Percentiles rank a stretch among this genome's conserved stretches.
phyloP scores from a whole-genome alignment of 2,113 vertebrate species.

The Hippoglossus stenolepis region DNA sequence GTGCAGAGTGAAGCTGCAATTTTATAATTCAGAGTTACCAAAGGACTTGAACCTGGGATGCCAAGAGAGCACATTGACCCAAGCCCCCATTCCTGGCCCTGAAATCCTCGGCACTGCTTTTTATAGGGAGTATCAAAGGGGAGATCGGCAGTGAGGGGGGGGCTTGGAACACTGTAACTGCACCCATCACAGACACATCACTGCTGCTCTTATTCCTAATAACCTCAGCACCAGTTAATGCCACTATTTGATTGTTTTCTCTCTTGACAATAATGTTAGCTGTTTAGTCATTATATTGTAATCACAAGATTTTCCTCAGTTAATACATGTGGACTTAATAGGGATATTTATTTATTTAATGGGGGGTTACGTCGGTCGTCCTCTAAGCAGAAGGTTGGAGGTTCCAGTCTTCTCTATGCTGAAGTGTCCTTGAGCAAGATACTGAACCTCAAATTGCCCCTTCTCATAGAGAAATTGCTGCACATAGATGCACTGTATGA shows the following conservation, averaged over 20 bases:
- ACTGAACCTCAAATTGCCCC: no score
- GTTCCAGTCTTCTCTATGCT: no score
- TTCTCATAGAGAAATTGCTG: no score
- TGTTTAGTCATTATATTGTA: background rate
- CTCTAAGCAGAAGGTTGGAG: no score
- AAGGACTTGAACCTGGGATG: slow-evolving; percentile 39
- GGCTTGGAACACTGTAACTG: slow-evolving; percentile 7
- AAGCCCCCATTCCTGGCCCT: background rate
- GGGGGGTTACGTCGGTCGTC: no score
- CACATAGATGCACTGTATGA: no score
- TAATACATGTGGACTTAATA: no score
- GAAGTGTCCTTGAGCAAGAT: no score
- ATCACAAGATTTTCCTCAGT: background rate
- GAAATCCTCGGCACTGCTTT: background rate
- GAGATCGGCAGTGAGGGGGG: background rate
- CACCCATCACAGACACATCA: slow-evolving; percentile 2
- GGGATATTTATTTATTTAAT: no score
- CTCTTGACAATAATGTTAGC: background rate
- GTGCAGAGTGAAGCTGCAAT: no score
- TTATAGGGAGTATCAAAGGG: background rate
- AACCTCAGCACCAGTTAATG: background rate
- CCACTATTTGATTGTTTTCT: background rate
- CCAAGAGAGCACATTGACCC: slow-evolving; percentile 50
- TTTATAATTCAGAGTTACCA: slow-evolving; percentile 23
- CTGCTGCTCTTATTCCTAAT: background rate